These are phyloP conservation scores for Uropetala carovei DNA, from an alignment of 2,888 invertebrate species.

Conservation along the genomic window DNA sequence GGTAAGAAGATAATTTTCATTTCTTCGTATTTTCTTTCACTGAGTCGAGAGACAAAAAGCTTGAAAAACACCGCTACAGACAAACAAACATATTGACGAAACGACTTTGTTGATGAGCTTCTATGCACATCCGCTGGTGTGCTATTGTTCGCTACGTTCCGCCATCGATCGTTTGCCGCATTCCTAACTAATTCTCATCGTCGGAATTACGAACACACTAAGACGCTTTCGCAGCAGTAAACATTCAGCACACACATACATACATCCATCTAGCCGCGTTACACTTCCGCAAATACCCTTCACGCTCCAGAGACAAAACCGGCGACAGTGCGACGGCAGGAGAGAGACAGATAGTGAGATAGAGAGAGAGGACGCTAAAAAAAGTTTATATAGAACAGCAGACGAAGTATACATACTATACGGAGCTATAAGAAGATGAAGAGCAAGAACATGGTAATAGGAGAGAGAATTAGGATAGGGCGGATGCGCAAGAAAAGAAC, in stretches of 20 bases:
- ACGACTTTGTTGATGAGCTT: too few species aligned
- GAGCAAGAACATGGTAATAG: neutral
- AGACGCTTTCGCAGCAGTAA: neutral
- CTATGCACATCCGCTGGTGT: too few species aligned
- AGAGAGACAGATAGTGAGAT: neutral
- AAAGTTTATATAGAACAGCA: neutral
- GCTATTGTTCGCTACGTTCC: neutral
- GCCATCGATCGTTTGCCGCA: neutral
- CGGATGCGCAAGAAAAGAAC: neutral
- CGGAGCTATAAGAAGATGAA: neutral
- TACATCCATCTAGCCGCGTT: neutral
- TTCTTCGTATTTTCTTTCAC: too few species aligned
- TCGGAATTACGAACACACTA: too few species aligned
- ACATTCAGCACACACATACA: conserved; percentile 22
- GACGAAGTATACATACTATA: neutral
- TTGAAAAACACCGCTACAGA: too few species aligned
- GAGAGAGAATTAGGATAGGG: neutral
- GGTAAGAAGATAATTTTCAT: too few species aligned
- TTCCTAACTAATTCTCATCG: too few species aligned
- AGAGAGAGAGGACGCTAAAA: neutral
- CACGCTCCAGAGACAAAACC: conserved; percentile 10
- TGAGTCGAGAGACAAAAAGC: too few species aligned
- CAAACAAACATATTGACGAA: too few species aligned
- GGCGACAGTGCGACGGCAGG: neutral
- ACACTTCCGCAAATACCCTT: conserved; percentile 20